Percentiles rank a stretch among this genome's conserved stretches.
These are phyloP conservation scores for Setophaga coronata DNA, from an alignment of 2,113 vertebrate species.

Conservation along the genomic window DNA sequence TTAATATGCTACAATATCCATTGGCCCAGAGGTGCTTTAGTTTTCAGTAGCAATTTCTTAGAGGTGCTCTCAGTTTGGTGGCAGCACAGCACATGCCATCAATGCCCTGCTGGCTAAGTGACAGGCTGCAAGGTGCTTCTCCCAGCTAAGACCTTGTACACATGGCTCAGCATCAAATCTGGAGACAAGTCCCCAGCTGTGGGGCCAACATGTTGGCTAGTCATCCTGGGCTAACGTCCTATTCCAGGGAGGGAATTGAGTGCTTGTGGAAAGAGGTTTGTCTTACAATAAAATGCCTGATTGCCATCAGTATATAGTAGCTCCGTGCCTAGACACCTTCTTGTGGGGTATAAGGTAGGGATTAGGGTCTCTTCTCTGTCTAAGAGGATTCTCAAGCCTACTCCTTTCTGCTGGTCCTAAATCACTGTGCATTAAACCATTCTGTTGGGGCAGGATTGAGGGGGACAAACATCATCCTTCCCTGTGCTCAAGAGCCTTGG, in stretches of 20 bases:
- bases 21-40: neutral
- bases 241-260: neutral
- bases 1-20: neutral
- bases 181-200: neutral
- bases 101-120: neutral
- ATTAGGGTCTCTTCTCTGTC: neutral
- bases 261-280: neutral
- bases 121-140: neutral
- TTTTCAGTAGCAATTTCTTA: neutral
- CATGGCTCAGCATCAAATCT: neutral
- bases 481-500: neutral
- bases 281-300: neutral
- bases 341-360: neutral
- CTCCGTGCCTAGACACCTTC: neutral
- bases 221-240: neutral
- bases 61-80: neutral
- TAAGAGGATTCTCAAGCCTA: neutral
- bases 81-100: fast-evolving
- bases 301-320: neutral
- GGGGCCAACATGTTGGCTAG: neutral
- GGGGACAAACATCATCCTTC: neutral
- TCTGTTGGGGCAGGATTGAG: neutral
- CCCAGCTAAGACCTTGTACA: neutral
- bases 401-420: neutral
- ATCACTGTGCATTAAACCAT: neutral